These are phyloP conservation scores for Anthopleura sola DNA, from an alignment of 64 coral and sea anemone species.

Conservation along the genomic window DNA sequence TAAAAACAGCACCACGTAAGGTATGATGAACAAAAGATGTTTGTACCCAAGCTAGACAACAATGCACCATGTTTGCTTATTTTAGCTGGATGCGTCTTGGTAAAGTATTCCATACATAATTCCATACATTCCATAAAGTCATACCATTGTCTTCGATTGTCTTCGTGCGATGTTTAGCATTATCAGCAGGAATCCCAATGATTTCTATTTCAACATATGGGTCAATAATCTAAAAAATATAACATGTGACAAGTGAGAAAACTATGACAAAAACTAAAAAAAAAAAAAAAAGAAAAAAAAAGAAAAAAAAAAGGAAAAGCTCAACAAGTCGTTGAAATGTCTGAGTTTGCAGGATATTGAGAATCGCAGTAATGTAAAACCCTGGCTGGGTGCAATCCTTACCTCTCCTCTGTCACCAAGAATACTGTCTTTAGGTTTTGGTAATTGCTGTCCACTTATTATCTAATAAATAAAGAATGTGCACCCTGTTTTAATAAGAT, in stretches of 20 bases:
- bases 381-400: not conserved
- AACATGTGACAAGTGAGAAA: not conserved
- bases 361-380: too few species aligned
- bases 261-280: not conserved
- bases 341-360: too few species aligned
- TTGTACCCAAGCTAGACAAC: too few species aligned
- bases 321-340: too few species aligned
- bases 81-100: too few species aligned
- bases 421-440: constrained; percentile 81
- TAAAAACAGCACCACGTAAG: too few species aligned
- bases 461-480: constrained; percentile 31
- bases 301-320: too few species aligned
- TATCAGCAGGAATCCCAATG: constrained; percentile 73
- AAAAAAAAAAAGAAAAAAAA: too few species aligned
- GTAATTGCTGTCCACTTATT: constrained; percentile 80
- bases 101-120: too few species aligned
- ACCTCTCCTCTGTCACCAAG: constrained; percentile 84
- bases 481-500: not conserved
- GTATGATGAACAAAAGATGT: too few species aligned
- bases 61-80: too few species aligned
- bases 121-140: too few species aligned
- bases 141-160: constrained; percentile 80
- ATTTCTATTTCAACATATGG: constrained; percentile 88
- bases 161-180: constrained; percentile 61
- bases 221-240: constrained; percentile 61